phyloP scores from a whole-genome alignment of 2,113 vertebrate genomes.

The Oplegnathus fasciatus region DNA sequence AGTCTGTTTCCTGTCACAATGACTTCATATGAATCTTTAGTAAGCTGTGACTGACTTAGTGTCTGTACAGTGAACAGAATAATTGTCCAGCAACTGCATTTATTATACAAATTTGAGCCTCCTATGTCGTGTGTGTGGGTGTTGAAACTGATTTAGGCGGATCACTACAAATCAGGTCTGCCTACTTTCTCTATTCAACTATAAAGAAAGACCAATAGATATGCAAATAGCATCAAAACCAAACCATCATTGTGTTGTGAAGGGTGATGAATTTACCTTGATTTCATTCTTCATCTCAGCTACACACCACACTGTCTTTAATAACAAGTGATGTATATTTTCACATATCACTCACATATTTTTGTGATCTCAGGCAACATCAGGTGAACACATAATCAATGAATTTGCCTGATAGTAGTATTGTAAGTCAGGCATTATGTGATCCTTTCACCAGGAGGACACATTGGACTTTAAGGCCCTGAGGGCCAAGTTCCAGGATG shows the following conservation, averaged over 20 bases:
- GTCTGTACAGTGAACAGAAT: background rate
- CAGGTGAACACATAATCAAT: background rate
- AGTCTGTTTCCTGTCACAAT: background rate
- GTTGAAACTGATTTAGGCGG: background rate
- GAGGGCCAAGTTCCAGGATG: slow-evolving; percentile 80
- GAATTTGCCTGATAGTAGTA: background rate
- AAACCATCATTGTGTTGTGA: background rate
- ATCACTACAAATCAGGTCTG: slow-evolving; percentile 4
- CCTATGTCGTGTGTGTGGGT: background rate
- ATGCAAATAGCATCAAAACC: background rate
- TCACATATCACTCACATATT: too few species aligned
- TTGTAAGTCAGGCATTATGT: slow-evolving; percentile 22
- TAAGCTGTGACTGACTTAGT: background rate
- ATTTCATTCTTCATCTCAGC: background rate
- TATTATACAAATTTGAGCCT: background rate
- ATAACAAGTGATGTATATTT: background rate
- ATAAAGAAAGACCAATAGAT: background rate
- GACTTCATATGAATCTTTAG: background rate
- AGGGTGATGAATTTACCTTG: background rate
- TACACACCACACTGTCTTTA: background rate
- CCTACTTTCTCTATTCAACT: background rate
- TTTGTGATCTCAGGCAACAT: background rate
- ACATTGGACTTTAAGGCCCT: slow-evolving; percentile 77
- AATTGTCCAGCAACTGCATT: background rate
- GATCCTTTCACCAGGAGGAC: slow-evolving; percentile 63